phyloP scores from a whole-genome alignment of 1,140 invertebrate species.

The Coelopa frigida region DNA sequence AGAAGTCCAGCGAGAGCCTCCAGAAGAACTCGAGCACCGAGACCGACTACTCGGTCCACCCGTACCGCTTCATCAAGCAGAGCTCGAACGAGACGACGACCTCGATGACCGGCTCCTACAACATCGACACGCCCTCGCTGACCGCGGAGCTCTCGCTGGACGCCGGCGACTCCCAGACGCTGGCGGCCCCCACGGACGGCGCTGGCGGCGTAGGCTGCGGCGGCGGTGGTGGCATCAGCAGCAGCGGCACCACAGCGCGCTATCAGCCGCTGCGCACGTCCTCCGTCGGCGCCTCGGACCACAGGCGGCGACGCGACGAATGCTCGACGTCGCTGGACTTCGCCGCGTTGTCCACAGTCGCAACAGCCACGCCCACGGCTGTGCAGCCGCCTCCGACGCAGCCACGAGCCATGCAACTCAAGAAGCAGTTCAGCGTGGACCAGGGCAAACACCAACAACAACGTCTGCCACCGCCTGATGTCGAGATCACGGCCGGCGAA shows the following conservation, averaged over 20 bases:
- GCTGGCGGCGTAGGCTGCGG: constrained; percentile 11
- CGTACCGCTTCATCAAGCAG: constrained; percentile 44
- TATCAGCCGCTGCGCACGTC: constrained; percentile 39
- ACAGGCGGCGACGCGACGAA: constrained; percentile 27
- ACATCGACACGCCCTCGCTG: constrained; percentile 40
- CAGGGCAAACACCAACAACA: constrained; percentile 30
- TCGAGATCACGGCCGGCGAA: neutral
- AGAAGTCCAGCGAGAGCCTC: constrained; percentile 42
- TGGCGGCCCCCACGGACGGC: constrained; percentile 1
- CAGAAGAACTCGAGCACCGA: constrained; percentile 45
- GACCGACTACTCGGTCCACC: constrained; percentile 42
- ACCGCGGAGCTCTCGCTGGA: constrained; percentile 40
- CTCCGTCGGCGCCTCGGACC: constrained; percentile 35
- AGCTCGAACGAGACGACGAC: constrained; percentile 44
- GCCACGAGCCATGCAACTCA: constrained; percentile 34
- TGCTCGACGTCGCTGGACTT: constrained; percentile 27
- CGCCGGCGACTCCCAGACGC: constrained; percentile 20
- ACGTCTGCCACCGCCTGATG: neutral
- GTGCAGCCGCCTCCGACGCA: constrained; percentile 29
- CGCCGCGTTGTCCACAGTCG: constrained; percentile 27
- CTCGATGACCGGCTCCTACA: constrained; percentile 41
- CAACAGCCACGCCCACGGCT: constrained; percentile 25
- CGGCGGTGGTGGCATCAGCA: neutral
- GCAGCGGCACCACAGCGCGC: constrained; percentile 29
- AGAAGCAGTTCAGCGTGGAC: constrained; percentile 45